Percentiles rank a stretch among this genome's conserved stretches.
phyloP scores from a whole-genome alignment of 2,113 vertebrate genomes.

The Corapipo altera region DNA sequence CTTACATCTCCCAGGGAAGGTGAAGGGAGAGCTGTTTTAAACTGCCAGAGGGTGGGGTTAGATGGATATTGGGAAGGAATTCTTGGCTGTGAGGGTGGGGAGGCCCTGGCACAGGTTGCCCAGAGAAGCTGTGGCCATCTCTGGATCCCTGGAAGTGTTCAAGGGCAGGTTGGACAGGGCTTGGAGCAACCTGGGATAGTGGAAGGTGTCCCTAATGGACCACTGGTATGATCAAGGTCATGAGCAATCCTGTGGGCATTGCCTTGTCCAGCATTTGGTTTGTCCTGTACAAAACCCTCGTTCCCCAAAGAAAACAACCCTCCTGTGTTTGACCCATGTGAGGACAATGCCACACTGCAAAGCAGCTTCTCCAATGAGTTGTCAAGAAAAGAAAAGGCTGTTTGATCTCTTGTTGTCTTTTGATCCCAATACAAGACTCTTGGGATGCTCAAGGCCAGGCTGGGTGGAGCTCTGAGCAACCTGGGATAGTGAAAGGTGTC shows the following conservation, averaged over 20 bases:
- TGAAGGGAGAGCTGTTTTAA: neutral
- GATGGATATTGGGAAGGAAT: neutral
- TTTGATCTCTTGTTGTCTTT: no score
- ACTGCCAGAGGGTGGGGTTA: neutral
- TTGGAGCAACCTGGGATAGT: accelerated
- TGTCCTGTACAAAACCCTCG: no score
- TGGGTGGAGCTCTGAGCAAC: accelerated
- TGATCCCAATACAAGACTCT: no score
- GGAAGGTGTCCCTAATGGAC: neutral
- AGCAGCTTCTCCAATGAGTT: no score
- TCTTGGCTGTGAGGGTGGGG: accelerated
- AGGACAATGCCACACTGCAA: no score
- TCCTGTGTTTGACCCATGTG: no score
- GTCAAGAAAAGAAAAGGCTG: no score
- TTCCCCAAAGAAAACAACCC: no score
- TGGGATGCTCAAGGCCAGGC: neutral
- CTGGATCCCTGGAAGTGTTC: neutral
- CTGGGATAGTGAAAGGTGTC: neutral
- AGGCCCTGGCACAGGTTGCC: neutral
- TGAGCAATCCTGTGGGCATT: no score
- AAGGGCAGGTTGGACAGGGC: accelerated
- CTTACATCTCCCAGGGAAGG: neutral
- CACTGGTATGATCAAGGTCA: no score
- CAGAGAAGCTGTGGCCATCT: neutral
- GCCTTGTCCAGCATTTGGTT: no score